phyloP scores from a whole-genome alignment of 2,113 vertebrate species.

The Hoplias malabaricus region DNA sequence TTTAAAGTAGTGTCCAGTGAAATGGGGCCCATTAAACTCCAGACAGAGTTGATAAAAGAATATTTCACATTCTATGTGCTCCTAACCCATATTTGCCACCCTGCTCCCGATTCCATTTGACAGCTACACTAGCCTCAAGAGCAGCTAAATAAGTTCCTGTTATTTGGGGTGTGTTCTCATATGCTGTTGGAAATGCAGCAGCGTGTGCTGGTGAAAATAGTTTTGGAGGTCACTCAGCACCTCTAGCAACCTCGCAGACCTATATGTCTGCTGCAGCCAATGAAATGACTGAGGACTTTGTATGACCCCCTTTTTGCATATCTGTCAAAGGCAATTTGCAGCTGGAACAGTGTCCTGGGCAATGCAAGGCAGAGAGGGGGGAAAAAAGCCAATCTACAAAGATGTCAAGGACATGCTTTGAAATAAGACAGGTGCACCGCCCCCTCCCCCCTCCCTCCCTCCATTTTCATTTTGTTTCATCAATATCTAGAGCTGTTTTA shows the following conservation, averaged over 20 bases:
- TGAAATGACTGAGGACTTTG: constrained; percentile 65
- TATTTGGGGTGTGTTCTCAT: constrained; percentile 33
- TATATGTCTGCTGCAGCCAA: constrained; percentile 57
- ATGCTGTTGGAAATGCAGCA: constrained; percentile 37
- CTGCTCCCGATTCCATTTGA: constrained; percentile 50
- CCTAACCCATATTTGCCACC: constrained; percentile 43
- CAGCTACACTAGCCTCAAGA: constrained; percentile 52
- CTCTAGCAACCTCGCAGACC: constrained; percentile 52
- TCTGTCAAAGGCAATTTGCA: constrained; percentile 70
- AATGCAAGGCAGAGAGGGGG: constrained; percentile 39
- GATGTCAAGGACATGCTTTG: constrained; percentile 73
- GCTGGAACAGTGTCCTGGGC: constrained; percentile 56
- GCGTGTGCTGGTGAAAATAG: constrained; percentile 47
- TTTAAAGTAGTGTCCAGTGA: neutral
- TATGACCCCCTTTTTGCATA: constrained; percentile 70
- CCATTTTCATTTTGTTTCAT: constrained; percentile 47
- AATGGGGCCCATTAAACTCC: neutral
- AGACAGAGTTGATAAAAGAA: constrained; percentile 38
- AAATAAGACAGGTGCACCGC: constrained; percentile 63
- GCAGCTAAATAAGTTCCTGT: constrained; percentile 49
- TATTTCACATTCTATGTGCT: constrained; percentile 16
- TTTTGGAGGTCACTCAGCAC: constrained; percentile 52
- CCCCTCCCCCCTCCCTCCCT: constrained; percentile 43
- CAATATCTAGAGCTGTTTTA: constrained; percentile 43
- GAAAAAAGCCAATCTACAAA: constrained; percentile 57